These are phyloP conservation scores for Campoletis sonorensis DNA, from an alignment of 1,140 invertebrate genomes.

Conservation along the genomic window DNA sequence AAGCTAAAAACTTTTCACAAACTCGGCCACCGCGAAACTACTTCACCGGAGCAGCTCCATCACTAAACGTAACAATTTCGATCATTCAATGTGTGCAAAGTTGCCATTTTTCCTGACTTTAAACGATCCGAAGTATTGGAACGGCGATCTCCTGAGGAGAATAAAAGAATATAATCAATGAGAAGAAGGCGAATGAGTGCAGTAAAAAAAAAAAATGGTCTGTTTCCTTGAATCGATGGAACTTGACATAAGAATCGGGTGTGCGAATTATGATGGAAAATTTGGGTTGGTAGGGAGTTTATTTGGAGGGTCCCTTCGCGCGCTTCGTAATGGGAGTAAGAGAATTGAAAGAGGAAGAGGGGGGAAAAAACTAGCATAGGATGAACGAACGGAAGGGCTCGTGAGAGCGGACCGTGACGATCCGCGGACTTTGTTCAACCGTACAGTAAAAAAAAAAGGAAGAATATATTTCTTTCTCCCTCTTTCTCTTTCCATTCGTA, in stretches of 20 bases:
- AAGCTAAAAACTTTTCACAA: conserved; percentile 68
- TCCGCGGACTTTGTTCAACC: conserved; percentile 34
- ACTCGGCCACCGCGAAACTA: conserved; percentile 61
- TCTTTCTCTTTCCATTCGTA: no score
- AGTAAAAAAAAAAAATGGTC: no score
- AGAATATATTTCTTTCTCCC: background rate
- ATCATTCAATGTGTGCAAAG: conserved; percentile 16
- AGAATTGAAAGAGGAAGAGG: conserved; percentile 35
- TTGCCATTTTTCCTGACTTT: background rate
- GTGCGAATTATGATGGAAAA: background rate
- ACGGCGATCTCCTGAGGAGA: background rate
- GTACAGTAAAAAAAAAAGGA: conserved; percentile 14
- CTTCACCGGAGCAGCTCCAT: background rate
- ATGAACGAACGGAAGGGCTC: conserved; percentile 38
- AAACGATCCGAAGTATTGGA: background rate
- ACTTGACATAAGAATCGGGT: no score
- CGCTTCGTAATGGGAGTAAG: background rate
- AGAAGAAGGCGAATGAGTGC: background rate
- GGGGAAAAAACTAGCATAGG: conserved; percentile 15
- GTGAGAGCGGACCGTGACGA: conserved; percentile 36
- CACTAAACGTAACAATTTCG: conserved; percentile 30
- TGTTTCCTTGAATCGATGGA: no score
- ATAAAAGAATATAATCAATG: conserved; percentile 2
- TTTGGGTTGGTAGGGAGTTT: background rate
- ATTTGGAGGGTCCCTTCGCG: background rate